Base-by-base conservation (phyloP, 2,113 vertebrate species). In the Varanus salvator region DNA sequence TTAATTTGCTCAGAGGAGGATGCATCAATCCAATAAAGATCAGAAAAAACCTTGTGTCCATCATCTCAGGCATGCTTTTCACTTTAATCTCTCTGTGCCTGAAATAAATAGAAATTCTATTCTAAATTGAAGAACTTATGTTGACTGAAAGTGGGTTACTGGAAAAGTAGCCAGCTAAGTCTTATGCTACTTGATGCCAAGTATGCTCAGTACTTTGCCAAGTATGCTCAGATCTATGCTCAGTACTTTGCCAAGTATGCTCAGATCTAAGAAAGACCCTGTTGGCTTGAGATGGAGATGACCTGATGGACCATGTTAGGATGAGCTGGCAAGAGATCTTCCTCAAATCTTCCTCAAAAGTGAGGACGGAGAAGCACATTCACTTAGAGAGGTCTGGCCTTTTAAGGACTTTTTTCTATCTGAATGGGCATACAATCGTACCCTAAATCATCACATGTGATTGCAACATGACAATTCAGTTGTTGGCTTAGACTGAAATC, bases 1-100 rank as follows among this genome's bases (percentile, higher is more conserved):
- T 93, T 93, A 80, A 84, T 81, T 17, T 7, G 17, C 89, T 86
- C 66, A 68, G 0, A 84, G 50, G 5, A 29, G 64, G 84, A 71
- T 85, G 38, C 17, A 57, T 89, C 38, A 57, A 14, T 83, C 68
- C 38, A 90, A 2, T 80, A 84, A 91, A 89, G 77, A 85, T 19
- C 2, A 34, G 60, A 25, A 80, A 81, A 91, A 69, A 44, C 38
- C 48, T 25, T 4, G 60, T 11, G 8, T n/a, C 86, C 12, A 0
- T 77, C 74, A 4, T 3, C 14, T 86, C 48, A 87, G 1, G 4
- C 23, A 17, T 1, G 14, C 27, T 29, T 3, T 12, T 19, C 19
- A 38, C 48, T 89, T 77, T 68, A 84, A 71, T 88, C 31, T 71
- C n/a, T 57, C 57, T 31, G 21, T 64, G 44, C 25, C 12, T 75